phyloP scores from a whole-genome alignment of 2,797 vertebrate species.

The Centropyge bicolor region DNA sequence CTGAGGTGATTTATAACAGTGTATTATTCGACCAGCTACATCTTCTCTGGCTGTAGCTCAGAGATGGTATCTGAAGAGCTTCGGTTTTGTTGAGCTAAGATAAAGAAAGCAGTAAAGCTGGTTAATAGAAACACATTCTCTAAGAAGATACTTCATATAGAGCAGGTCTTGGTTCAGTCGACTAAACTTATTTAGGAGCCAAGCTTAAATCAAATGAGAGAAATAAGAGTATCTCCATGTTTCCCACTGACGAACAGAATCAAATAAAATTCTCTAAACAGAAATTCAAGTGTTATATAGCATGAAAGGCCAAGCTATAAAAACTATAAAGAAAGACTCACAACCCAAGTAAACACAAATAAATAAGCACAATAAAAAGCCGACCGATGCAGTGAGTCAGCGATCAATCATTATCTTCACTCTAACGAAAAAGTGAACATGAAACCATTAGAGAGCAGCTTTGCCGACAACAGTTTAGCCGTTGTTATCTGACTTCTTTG shows the following conservation, averaged over 20 bases:
- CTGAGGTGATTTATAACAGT: slow-evolving; percentile 12
- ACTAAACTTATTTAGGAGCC: background rate
- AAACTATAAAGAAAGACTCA: background rate
- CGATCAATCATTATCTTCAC: background rate
- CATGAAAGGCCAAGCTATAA: background rate
- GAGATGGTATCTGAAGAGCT: slow-evolving; percentile 25
- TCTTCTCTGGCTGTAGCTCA: slow-evolving; percentile 14
- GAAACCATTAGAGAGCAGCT: slow-evolving; percentile 28
- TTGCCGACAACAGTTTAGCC: slow-evolving; percentile 27
- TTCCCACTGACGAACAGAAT: background rate
- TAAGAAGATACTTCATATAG: background rate
- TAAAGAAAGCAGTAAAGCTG: slow-evolving; percentile 44
- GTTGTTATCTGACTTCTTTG: slow-evolving; percentile 51
- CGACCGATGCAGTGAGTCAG: background rate
- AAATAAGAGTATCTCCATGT: background rate
- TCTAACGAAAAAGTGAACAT: slow-evolving; percentile 22
- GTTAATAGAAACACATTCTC: slow-evolving; percentile 21
- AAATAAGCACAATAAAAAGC: slow-evolving; percentile 3
- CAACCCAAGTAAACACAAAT: background rate
- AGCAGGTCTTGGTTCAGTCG: slow-evolving; percentile 14
- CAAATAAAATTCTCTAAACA: background rate
- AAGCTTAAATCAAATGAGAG: slow-evolving; percentile 6
- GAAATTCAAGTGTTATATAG: background rate
- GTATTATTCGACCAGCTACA: slow-evolving; percentile 24
- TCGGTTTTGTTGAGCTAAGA: slow-evolving; percentile 34